Percentiles rank a stretch among this genome's conserved stretches.
Conservation (phyloP, 2,797 vertebrate genomes). For the Linurgus olivaceus region DNA sequence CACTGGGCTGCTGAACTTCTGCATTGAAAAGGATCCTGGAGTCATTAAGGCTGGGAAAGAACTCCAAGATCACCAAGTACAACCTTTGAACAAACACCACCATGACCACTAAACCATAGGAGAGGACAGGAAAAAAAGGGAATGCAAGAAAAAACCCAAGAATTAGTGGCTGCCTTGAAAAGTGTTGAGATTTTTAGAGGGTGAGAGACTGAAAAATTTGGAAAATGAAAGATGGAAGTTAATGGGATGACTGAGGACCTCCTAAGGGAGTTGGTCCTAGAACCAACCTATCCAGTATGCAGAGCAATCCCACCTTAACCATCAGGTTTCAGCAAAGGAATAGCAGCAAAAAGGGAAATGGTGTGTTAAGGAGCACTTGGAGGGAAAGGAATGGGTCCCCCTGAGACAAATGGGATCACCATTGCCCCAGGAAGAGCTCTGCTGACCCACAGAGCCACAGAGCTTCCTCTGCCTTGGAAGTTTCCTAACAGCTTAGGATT, state of each 20-base stretch:
- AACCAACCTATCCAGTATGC: accelerated
- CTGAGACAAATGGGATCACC: neutral
- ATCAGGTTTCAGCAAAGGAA: neutral
- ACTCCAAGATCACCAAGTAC: neutral
- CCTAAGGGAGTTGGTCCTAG: neutral
- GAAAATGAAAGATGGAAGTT: neutral
- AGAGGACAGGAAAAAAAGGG: neutral
- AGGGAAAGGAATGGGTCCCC: neutral
- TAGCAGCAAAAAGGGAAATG: neutral
- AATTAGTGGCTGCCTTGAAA: neutral
- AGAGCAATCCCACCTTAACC: neutral
- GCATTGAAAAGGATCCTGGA: neutral
- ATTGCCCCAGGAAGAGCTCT: neutral
- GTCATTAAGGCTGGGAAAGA: neutral
- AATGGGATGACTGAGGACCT: neutral
- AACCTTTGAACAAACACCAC: neutral
- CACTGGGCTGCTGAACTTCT: neutral
- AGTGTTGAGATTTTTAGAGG: neutral
- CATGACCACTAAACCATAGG: neutral
- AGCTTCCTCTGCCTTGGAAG: neutral
- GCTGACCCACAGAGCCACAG: neutral
- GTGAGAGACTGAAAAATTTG: neutral
- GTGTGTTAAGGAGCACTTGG: neutral
- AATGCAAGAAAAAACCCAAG: neutral
- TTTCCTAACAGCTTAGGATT: neutral